These are phyloP conservation scores for Hepsetus odoe DNA, from an alignment of 2,113 vertebrate species.

Conservation along the genomic window DNA sequence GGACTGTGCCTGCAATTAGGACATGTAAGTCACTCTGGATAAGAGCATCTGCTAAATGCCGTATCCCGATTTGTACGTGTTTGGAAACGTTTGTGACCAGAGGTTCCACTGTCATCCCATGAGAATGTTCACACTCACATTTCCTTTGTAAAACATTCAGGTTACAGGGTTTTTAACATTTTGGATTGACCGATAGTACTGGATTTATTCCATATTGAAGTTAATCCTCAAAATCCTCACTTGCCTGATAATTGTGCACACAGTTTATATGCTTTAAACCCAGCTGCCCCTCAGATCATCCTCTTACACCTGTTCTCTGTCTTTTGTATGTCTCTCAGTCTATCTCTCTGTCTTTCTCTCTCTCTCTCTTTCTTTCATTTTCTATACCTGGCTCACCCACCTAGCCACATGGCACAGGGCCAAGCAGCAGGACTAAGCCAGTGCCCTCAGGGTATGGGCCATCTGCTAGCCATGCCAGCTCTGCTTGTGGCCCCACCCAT, in stretches of 20 bases:
- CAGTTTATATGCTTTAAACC: conserved; percentile 19
- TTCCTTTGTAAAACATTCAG: no score
- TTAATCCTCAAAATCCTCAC: no score
- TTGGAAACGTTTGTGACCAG: not conserved
- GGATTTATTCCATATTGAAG: no score
- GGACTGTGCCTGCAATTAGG: no score
- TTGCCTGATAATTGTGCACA: conserved; percentile 52
- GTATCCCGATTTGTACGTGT: not conserved
- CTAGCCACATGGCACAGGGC: conserved; percentile 35
- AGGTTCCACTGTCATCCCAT: no score
- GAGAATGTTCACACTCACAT: no score
- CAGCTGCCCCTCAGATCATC: not conserved
- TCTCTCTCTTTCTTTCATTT: conserved; percentile 50
- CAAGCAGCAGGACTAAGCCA: conserved; percentile 54
- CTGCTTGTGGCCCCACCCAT: conserved; percentile 42
- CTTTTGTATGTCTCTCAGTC: not conserved
- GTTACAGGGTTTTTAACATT: no score
- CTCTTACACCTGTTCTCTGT: conserved; percentile 1
- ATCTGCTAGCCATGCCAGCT: conserved; percentile 71
- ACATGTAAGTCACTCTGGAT: no score
- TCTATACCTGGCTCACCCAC: conserved; percentile 39
- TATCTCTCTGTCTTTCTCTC: not conserved
- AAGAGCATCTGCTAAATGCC: no score
- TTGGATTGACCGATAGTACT: no score
- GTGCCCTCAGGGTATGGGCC: conserved; percentile 61